A percentile compares a stretch with the other conserved stretches of the same genome.
These are phyloP conservation scores for Trachymyrmex cornetzi DNA, from an alignment of 1,140 invertebrate genomes.

Conservation along the genomic window DNA sequence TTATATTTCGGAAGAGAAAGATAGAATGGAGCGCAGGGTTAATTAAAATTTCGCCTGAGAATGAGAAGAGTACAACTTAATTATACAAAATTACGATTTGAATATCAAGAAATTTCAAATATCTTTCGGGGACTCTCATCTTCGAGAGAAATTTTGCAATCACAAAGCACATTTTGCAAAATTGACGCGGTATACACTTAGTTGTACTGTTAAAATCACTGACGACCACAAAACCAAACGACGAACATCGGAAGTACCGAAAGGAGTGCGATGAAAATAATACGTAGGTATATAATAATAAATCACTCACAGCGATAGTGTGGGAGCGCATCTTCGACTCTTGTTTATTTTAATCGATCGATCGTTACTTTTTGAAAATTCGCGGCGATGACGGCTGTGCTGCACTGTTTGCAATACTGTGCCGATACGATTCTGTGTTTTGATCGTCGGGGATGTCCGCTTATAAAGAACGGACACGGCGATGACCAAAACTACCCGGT, in stretches of 20 bases:
- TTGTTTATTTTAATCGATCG: not conserved
- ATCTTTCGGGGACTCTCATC: not conserved
- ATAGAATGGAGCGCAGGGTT: too few relatives aligned
- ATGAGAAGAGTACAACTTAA: not conserved
- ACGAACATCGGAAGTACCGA: not conserved
- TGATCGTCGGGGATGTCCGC: conserved; percentile 76
- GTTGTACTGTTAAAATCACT: conserved; percentile 28
- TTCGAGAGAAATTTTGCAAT: not conserved
- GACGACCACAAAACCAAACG: conserved; percentile 13
- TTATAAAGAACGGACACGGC: conserved; percentile 82
- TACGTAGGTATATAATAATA: conserved; percentile 5
- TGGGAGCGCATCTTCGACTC: conserved; percentile 78
- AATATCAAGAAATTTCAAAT: not conserved
- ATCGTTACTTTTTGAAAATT: not conserved
- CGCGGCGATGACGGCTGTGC: conserved; percentile 11
- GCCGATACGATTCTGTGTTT: conserved; percentile 81
- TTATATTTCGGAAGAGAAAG: too few relatives aligned
- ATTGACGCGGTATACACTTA: not conserved
- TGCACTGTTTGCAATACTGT: conserved; percentile 64
- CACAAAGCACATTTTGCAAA: conserved; percentile 38
- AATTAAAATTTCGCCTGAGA: not conserved
- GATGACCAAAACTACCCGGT: conserved; percentile 79
- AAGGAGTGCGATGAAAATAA: not conserved
- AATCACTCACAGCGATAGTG: conserved; percentile 79
- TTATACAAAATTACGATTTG: not conserved